phyloP scores from a whole-genome alignment of 2,113 vertebrate species.

The Mesocricetus auratus region DNA sequence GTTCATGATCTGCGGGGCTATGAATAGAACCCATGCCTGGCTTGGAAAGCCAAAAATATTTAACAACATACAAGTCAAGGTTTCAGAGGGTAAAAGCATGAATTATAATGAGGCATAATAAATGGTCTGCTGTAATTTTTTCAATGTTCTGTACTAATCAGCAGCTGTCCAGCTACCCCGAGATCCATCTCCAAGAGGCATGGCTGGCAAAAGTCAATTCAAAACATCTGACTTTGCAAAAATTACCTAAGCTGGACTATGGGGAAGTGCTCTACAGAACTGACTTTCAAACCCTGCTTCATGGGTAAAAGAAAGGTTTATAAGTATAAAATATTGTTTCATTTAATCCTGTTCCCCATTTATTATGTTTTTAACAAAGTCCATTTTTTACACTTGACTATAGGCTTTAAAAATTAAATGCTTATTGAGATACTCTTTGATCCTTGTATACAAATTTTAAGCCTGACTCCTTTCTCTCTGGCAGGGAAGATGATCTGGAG shows the following conservation, averaged over 20 bases:
- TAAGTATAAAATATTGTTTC: neutral
- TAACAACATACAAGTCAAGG: neutral
- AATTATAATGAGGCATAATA: neutral
- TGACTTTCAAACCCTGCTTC: neutral
- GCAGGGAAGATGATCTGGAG: neutral
- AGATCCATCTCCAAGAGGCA: neutral
- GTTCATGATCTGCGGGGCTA: neutral
- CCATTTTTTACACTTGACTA: neutral
- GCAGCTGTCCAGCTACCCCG: neutral
- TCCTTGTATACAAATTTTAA: neutral
- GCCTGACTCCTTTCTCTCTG: neutral
- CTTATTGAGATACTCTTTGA: neutral
- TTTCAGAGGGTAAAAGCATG: neutral
- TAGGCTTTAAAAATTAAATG: neutral
- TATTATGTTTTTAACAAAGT: constrained; percentile 46
- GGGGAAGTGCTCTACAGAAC: neutral
- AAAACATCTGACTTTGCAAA: neutral
- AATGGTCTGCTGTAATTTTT: neutral
- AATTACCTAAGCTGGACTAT: neutral
- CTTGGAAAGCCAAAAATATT: neutral
- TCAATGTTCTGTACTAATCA: neutral
- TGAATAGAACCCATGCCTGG: neutral
- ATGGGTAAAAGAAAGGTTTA: neutral
- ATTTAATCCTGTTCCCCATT: neutral
- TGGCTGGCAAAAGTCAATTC: neutral